Base-by-base conservation (phyloP, 2,113 vertebrate genomes). In the Tachuris rubrigastra region DNA sequence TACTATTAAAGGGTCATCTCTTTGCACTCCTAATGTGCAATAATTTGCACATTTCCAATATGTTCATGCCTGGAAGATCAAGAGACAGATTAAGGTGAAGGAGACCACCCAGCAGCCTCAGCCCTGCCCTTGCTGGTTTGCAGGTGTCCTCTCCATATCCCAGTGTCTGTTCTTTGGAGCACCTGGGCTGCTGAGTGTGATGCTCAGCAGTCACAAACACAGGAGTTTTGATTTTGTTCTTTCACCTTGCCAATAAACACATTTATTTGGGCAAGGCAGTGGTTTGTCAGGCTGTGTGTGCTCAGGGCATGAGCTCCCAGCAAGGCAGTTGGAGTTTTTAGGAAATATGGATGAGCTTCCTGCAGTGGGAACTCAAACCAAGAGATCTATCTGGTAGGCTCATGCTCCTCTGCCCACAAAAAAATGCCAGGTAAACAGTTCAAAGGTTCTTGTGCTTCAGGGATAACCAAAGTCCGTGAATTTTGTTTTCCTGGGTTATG, bases 211-310 rank as follows among this genome's bases (percentile, higher is more conserved):
- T n/a, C 65, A 53, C 31, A 41, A 60, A 8, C 4, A 5, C 5
- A n/a, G 18, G 46, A 85, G 22, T 62, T 85, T 62, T 19, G 25
- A 14, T 47, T 77, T 63, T 71, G 4, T 78, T 81, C 55, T 71
- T 63, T 55, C 30, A 24, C 35, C 24, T 71, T 46, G 47, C 12
- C 83, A 80, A 53, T 42, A 68, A 72, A 39, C 27, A 17, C 14
- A 0, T 28, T 58, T 33, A 5, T 37, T n/a, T 7, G 6, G 18
- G 30, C 33, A 50, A 17, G 30, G 10, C 0, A 0, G 15, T 24
- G 44, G 20, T 66, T 90, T 85, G 18, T 50, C 33, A 50, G n/a
- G 39, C 69, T 42, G 3, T 2, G 1, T 33, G 31, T 82, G 37
- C 12, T n/a, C 52, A 49, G 59, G 55, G 25, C 23, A 6, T 11